Evolutionary conservation across 2,113 vertebrate species (phyloP).

Genomic region (Nibea albiflora): DNA sequence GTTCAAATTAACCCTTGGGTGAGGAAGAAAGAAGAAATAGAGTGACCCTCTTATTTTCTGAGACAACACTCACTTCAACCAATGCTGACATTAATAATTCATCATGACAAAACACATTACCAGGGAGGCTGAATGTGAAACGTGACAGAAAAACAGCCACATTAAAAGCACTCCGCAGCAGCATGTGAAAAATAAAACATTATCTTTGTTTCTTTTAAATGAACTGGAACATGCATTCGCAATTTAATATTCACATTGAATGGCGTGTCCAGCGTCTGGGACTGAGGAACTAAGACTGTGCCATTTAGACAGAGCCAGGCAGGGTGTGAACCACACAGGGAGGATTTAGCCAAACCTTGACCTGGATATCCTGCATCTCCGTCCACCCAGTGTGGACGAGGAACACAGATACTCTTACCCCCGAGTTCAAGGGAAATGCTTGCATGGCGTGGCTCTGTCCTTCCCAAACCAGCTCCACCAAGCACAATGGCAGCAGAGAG

Average conservation of each 20-base stretch:
- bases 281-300: constrained; percentile 5
- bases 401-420: constrained; percentile 59
- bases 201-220: constrained; percentile 29
- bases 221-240: constrained; percentile 20
- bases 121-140: constrained; percentile 13
- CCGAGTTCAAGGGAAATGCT: constrained; percentile 70
- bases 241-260: constrained; percentile 1
- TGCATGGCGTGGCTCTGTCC: constrained; percentile 53
- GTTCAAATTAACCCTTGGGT: constrained; percentile 72
- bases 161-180: constrained; percentile 36
- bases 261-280: constrained; percentile 26
- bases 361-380: constrained; percentile 77
- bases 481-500: constrained; percentile 53
- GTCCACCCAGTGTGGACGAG: constrained; percentile 64
- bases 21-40: constrained; percentile 25
- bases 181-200: constrained; percentile 5
- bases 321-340: constrained; percentile 55
- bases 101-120: constrained; percentile 61
- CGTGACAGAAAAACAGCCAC: constrained; percentile 27
- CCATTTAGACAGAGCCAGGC: constrained; percentile 32
- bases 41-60: constrained; percentile 68
- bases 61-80: constrained; percentile 62
- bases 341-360: constrained; percentile 70
- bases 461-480: constrained; percentile 43
- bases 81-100: constrained; percentile 66